Base-by-base conservation (phyloP, 2,113 vertebrate genomes). In the Mormyrus lacerda region DNA sequence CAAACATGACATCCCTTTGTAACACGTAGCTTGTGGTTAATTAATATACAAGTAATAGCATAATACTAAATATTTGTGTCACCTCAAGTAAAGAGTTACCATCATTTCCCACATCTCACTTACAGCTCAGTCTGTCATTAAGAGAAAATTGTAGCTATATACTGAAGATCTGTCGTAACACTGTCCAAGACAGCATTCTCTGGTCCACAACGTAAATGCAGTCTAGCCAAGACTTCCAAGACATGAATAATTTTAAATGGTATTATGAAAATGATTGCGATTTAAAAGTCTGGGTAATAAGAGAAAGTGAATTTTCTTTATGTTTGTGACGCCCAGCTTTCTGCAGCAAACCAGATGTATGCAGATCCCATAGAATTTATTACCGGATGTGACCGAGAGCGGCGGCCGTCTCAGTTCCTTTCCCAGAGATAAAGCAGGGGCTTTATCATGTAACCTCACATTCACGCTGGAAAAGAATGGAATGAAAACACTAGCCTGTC, bases 401-500 rank as follows among this genome's bases (percentile, higher is more conserved):
- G 92, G 92, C 93, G 93, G 93, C 93, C 92, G 92, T 94, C 92
- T 92, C 17, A 44, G 92, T 89, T 91, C 93, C 91, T 31, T 83
- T 91, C 91, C 89, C 79, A 35, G 91, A 94, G 95, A 96, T 95
- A 95, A 95, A 95, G 94, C 90, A 91, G 91, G 93, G 10, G 9
- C 35, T 87, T 61, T 87, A 61, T 87, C 87, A 42, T 39, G 53
- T 87, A 87, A 87, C 85, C 48, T 87, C 85, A 39, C 96, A 95
- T 96, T 96, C 95, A 96, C 96, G 95, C 91, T 94, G 94, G 92
- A 96, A 95, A 94, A 94, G 95, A 96, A 95, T 96, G 96, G 95
- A 97, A 96, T 96, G 95, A 97, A 96, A 98, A 97, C 95, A 97
- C 98, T 96, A 96, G 95, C 92, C 93, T 95, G 96, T 96, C 97